Evolutionary conservation across 2,797 vertebrate species (phyloP), one percentile per base, ranked within the genome.

Genomic region (Eulemur rubriventer): DNA sequence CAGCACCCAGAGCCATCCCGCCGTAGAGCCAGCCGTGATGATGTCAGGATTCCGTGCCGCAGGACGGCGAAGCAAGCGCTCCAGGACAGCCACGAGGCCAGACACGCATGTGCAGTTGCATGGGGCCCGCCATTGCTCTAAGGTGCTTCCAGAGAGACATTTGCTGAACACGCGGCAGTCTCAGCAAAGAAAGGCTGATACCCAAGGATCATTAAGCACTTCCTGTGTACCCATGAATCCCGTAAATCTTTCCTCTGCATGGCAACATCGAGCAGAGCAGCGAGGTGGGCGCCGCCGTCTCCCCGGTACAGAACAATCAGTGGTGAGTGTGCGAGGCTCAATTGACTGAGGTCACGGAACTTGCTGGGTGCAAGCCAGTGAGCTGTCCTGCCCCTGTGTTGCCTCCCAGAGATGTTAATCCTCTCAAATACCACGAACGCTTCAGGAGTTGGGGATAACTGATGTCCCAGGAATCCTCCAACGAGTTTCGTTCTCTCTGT

Each of bases 11-110:
- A 0, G 6, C 1, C 4, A 16, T 1, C 4, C 38, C 4, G 41
- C 28, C 4, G 35, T 1, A 33, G 11, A 26, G 14, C 69, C 26
- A 18, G 38, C 14, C 1, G 26, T 6, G 17, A 30, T 7, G 0
- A 2, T 3, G 4, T 18, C 4, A 1, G 8, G n/a, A 11, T 17
- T 5, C 0, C 5, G 1, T 0, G 4, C 24, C 30, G 12, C 33
- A 20, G 4, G 1, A 4, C 22, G 20, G 9, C 78, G 3, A 0
- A 10, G 38, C n/a, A 1, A 4, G 3, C 1, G 75, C 52, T 4
- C 20, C 9, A 4, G 7, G 3, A 20, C 38, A 28, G 13, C 41
- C 7, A 0, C 3, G 26, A 30, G 41, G 26, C 13, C 41, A 46
- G 4, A 73, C 6, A 1, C 16, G 7, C 26, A 1, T 46, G 24